Evolutionary conservation across 2,113 vertebrate genomes (phyloP).

Genomic region (Antigone vipio): DNA sequence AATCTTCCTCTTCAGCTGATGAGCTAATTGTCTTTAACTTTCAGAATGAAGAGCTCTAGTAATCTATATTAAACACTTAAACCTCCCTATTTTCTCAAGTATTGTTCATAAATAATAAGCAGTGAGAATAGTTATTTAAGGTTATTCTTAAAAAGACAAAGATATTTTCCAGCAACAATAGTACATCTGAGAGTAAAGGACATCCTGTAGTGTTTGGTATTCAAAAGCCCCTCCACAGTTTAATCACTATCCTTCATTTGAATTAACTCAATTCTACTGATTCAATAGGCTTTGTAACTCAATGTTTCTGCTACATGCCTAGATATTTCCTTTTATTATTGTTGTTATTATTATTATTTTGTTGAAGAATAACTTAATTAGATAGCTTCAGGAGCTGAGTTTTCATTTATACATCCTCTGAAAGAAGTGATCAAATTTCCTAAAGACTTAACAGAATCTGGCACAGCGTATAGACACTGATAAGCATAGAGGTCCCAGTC

Average conservation of each 20-base stretch:
- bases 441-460: neutral
- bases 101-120: neutral
- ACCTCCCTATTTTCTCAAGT: neutral
- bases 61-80: neutral
- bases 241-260: neutral
- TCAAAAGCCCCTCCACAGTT: neutral
- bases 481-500: neutral
- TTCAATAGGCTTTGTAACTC: neutral
- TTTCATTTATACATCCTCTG: neutral
- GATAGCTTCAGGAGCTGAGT: neutral
- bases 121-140: neutral
- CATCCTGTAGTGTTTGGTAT: neutral
- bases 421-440: neutral
- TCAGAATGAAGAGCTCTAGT: neutral
- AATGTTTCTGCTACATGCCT: accelerated
- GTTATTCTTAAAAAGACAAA: slow-evolving; percentile 3
- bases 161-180: neutral
- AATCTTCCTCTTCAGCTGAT: neutral
- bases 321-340: neutral
- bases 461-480: neutral
- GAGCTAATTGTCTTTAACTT: neutral
- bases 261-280: neutral
- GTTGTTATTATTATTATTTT: neutral
- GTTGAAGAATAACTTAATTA: neutral
- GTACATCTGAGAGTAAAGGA: neutral